Conservation (phyloP, 2,113 vertebrate genomes). For the Polypterus bichir region DNA sequence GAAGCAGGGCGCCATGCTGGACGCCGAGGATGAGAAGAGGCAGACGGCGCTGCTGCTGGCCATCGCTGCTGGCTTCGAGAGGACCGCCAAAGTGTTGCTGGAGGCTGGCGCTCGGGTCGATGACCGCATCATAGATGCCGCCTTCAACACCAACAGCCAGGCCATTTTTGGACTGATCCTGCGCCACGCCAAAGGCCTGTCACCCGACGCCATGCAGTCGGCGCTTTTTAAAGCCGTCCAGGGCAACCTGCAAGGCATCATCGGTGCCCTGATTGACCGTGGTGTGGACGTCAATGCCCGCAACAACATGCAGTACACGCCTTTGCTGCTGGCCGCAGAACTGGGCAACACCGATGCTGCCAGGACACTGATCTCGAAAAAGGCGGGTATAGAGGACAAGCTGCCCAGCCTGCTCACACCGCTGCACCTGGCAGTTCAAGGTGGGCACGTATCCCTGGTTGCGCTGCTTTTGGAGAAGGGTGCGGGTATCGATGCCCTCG, state of each 20-base stretch:
- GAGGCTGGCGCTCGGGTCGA: constrained; percentile 26
- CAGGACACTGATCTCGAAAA: constrained; percentile 34
- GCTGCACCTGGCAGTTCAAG: constrained; percentile 49
- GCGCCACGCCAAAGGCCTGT: constrained; percentile 33
- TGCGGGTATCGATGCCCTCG: constrained; percentile 36
- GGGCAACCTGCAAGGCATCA: constrained; percentile 35
- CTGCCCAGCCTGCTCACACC: constrained; percentile 42
- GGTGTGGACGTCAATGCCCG: constrained; percentile 40
- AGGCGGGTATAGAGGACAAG: constrained; percentile 32
- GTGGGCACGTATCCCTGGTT: constrained; percentile 35
- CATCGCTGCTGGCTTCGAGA: constrained; percentile 35
- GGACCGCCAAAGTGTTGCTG: constrained; percentile 32
- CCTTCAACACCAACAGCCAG: constrained; percentile 38
- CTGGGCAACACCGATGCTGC: constrained; percentile 45
- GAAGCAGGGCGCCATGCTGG: constrained; percentile 30
- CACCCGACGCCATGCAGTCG: constrained; percentile 27
- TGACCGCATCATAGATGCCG: constrained; percentile 25
- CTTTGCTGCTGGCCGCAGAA: constrained; percentile 52
- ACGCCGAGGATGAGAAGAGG: constrained; percentile 34
- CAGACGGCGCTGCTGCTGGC: constrained; percentile 49
- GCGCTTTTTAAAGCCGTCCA: constrained; percentile 58
- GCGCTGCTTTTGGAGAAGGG: constrained; percentile 40
- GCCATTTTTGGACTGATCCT: constrained; percentile 40
- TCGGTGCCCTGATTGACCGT: constrained; percentile 41
- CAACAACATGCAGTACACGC: constrained; percentile 46